Evolutionary conservation across 2,113 vertebrate species (phyloP), one percentile per base, ranked within the genome.

Genomic region (Xyrauchen texanus): DNA sequence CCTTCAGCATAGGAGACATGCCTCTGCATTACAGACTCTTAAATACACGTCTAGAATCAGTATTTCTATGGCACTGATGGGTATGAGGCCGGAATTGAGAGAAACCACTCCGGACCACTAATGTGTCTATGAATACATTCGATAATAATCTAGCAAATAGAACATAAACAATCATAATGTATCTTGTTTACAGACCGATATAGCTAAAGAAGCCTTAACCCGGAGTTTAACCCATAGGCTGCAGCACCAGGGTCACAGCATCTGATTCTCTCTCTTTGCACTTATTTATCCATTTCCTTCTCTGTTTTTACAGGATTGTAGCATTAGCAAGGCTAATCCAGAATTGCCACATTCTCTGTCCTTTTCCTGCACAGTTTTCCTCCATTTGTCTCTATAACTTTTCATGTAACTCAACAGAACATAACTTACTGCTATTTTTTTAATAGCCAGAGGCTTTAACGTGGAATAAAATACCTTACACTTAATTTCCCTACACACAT

Each of bases 301-400:
- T 75, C 21, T 34, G 64, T 57, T 68, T 52, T 46, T 15, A 15
- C 49, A 67, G 73, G 70, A 82, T 82, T 75, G 68, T 58, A 9
- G 64, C 64, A 46, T 78, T 74, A 74, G 60, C 69, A 47, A n/a
- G 53, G 9, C 11, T 68, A 78, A 73, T 72, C 53, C 75, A 44
- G 21, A 34, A 72, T 47, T 44, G 55, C 42, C 12, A 11, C 61
- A 70, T 6, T 57, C 52, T 49, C 57, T 45, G 68, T 21, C 21
- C 52, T 51, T 11, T 5, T 51, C 11, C 46, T 16, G 10, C 21
- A 3, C 21, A 34, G 21, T 1, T 34, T 44, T 52, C 60, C 13
- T 42, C 46, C 51, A 57, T 51, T 52, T 3, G 52, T 70, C 44
- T 70, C 68, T 66, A 70, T 76, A 60, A 53, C 69, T 82, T 53